These are phyloP conservation scores for Drosophila maculinotata DNA, from an alignment of 2,888 invertebrate genomes.

Conservation along the genomic window DNA sequence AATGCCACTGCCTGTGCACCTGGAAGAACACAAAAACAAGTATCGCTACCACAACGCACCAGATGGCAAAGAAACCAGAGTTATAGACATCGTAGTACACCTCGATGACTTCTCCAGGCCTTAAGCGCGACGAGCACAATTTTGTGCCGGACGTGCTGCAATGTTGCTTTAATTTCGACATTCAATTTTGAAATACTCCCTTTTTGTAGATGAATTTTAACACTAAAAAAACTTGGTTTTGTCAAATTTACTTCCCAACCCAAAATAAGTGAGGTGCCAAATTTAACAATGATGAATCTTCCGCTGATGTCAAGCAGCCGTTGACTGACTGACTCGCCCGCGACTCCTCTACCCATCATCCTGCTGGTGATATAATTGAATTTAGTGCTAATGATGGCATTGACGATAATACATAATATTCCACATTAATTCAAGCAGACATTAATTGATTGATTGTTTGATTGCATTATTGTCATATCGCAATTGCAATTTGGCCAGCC, in stretches of 20 bases:
- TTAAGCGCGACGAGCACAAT: background rate
- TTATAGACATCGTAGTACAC: constrained; percentile 54
- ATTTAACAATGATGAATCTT: constrained; percentile 72
- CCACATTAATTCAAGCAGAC: constrained; percentile 73
- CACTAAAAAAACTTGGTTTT: constrained; percentile 11
- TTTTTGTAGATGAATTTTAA: background rate
- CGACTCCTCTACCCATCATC: constrained; percentile 7
- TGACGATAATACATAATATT: constrained; percentile 75
- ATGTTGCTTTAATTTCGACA: constrained; percentile 2
- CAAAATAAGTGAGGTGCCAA: constrained; percentile 8
- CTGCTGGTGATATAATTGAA: constrained; percentile 61
- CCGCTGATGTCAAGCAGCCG: constrained; percentile 16
- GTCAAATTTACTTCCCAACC: background rate
- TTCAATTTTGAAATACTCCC: constrained; percentile 8
- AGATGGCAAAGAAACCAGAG: constrained; percentile 28
- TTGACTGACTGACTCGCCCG: constrained; percentile 6
- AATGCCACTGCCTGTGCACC: background rate
- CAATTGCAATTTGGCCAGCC: constrained; percentile 63
- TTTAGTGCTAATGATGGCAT: constrained; percentile 80
- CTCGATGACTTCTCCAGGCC: constrained; percentile 42
- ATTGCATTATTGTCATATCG: constrained; percentile 80
- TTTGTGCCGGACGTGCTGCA: constrained; percentile 17
- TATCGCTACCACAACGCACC: constrained; percentile 37
- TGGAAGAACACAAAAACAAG: constrained; percentile 25
- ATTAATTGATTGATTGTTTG: constrained; percentile 81